Evolutionary conservation across 2,113 vertebrate species (phyloP), one percentile per base, ranked within the genome.

Genomic region (Misgurnus anguillicaudatus): DNA sequence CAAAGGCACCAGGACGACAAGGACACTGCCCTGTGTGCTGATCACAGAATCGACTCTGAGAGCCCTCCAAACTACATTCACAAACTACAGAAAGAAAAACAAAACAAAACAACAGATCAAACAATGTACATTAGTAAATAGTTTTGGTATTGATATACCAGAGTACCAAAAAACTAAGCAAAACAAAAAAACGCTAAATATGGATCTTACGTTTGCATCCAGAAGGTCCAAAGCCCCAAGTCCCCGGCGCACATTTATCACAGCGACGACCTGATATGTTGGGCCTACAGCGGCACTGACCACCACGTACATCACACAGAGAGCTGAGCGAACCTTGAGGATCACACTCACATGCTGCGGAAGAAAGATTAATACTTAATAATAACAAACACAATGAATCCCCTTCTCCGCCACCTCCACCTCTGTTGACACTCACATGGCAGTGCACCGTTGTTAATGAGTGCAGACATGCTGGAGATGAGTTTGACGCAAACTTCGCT

Each of bases 251-350:
- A 79, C 98, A 99, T 81, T 83, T 89, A 41, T 97, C 91, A 85
- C 98, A 99, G 80, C 92, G 92, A 1, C 89, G 93, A 4, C 96
- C 97, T 65, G 93, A 85, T 72, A 99, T 92, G 0, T 93, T 94
- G 66, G 95, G 87, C 64, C 94, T 96, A 89, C 98, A 99, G 42
- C 9, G 93, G 80, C 98, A 99, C 85, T 98, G 97, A n/a, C 98
- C 98, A 0, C 98, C 96, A 0, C 91, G 91, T 9, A 94, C 89
- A n/a, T 91, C 91, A 79, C 98, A 99, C 80, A 96, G 89, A 0
- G 95, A 92, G 5, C 95, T 99, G 83, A 96, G 73, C 0, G 98
- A 97, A 51, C 98, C 98, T 86, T 99, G 96, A 38, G 91, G 95
- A 85, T 97, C 92, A 0, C 98, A 99, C 80, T 91, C 92, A 85